Base-by-base conservation (phyloP, 2,888 invertebrate genomes). In the Uropetala carovei region DNA sequence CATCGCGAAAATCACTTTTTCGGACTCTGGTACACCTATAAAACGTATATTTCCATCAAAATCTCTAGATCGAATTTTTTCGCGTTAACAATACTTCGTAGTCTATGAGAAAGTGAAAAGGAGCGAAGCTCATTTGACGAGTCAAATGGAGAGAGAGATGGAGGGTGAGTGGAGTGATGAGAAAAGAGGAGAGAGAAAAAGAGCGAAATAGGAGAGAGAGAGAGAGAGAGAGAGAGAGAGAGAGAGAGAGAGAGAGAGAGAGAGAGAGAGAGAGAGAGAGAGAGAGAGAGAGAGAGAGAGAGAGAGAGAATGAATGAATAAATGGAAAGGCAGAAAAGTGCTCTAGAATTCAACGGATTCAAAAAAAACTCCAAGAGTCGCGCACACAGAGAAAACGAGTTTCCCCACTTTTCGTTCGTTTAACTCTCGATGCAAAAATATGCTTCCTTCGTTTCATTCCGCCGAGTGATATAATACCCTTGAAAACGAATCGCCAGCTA, bases 251-350 rank as follows among this genome's bases (percentile, higher is more conserved):
- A n/a, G n/a, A n/a, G n/a, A n/a, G n/a, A n/a, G n/a, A n/a, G n/a
- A n/a, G n/a, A n/a, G n/a, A n/a, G 84, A n/a, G 58, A 64, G 13
- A 68, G 56, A 64, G 13, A 22, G 91, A 75, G 86, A 89, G 68
- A 13, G 92, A 89, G 81, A 9, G 30, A 5, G 11, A n/a, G 64
- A 91, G 5, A 68, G 22, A 64, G 56, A 16, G 83, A n/a, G 57
- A n/a, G 30, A 10, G 43, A 60, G 56, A 89, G 57, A 43, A n/a
- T n/a, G n/a, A n/a, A n/a, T n/a, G n/a, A n/a, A n/a, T n/a, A n/a
- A n/a, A n/a, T 92, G 92, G 92, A 83, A 83, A 56, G 57, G 30
- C n/a, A 14, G 56, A 43, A 43, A 43, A 56, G 27, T 57, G 56
- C 57, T 83, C 83, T 10, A 83, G 43, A 18, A n/a, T 83, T n/a